Conservation (phyloP, 2,888 invertebrate species). For the Zaprionus obscuricornis region DNA sequence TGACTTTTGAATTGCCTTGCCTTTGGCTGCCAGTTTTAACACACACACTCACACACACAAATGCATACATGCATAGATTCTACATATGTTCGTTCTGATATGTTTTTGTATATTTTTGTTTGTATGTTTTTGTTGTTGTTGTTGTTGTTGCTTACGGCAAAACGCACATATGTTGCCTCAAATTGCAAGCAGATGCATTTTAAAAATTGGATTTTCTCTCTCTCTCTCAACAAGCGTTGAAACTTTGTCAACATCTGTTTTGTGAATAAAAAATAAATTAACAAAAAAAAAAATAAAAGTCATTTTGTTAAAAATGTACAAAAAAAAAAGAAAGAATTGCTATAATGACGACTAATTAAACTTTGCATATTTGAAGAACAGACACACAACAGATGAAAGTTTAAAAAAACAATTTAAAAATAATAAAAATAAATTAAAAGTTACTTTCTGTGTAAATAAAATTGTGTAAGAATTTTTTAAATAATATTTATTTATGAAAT, state of each 20-base stretch:
- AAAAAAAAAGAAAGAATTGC: too few relatives aligned
- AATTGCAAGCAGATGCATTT: slow-evolving; percentile 57
- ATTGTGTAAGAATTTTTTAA: too few relatives aligned
- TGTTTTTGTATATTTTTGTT: slow-evolving; percentile 32
- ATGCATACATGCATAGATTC: slow-evolving; percentile 6
- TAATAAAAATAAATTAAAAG: too few relatives aligned
- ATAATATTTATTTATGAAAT: too few relatives aligned
- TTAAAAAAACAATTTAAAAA: too few relatives aligned
- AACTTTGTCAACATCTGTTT: slow-evolving; percentile 41
- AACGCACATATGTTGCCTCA: slow-evolving; percentile 66
- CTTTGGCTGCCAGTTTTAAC: slow-evolving; percentile 70
- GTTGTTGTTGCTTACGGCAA: slow-evolving; percentile 46
- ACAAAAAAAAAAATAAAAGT: too few relatives aligned
- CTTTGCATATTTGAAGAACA: too few relatives aligned
- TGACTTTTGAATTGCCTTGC: slow-evolving; percentile 79
- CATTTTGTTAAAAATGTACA: too few relatives aligned
- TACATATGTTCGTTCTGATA: slow-evolving; percentile 38
- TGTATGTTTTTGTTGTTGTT: slow-evolving; percentile 30
- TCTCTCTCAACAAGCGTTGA: slow-evolving; percentile 11
- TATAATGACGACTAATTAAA: too few relatives aligned
- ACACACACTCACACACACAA: slow-evolving; percentile 21
- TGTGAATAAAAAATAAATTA: too few relatives aligned
- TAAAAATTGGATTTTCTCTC: slow-evolving; percentile 26
- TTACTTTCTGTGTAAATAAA: too few relatives aligned
- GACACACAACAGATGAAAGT: too few relatives aligned